These are phyloP conservation scores for Psittacara wagleri DNA, from an alignment of 2,113 vertebrate genomes.

Conservation along the genomic window DNA sequence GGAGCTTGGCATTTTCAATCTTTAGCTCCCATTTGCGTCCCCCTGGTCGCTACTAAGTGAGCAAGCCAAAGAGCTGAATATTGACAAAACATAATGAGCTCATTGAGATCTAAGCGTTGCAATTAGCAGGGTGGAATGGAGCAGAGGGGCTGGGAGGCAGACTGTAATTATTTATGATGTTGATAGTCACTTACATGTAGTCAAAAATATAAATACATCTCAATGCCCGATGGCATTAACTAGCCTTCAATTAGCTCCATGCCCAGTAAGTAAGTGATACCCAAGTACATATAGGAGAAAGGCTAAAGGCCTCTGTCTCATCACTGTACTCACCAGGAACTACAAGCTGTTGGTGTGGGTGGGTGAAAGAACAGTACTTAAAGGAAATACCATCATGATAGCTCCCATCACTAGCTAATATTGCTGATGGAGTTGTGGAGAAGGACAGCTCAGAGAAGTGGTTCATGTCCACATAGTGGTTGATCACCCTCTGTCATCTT, in stretches of 20 bases:
- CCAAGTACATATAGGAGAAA: neutral
- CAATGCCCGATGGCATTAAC: slow-evolving; percentile 29
- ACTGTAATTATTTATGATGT: slow-evolving; percentile 68
- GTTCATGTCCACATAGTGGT: neutral
- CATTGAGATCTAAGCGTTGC: slow-evolving; percentile 65
- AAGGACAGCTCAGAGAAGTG: neutral
- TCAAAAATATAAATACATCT: slow-evolving; percentile 65
- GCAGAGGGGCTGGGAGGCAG: slow-evolving; percentile 64
- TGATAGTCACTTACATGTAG: slow-evolving; percentile 63
- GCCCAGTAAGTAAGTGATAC: neutral
- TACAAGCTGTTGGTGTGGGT: neutral
- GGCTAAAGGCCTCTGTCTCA: neutral
- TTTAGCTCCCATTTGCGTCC: slow-evolving; percentile 46
- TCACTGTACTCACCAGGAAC: neutral
- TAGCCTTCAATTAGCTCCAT: slow-evolving; percentile 33
- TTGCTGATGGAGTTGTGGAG: neutral
- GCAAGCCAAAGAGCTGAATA: slow-evolving; percentile 62
- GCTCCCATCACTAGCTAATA: neutral
- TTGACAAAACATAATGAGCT: slow-evolving; percentile 67
- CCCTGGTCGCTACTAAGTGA: slow-evolving; percentile 23
- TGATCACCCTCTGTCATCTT: neutral
- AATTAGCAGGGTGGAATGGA: slow-evolving; percentile 66
- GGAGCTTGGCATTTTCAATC: slow-evolving; percentile 62
- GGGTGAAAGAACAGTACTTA: neutral
- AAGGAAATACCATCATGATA: neutral